A percentile compares a stretch with the other conserved stretches of the same genome.
These are phyloP conservation scores for Brachionus rotundiformis DNA, from an alignment of 1,140 invertebrate genomes.

Conservation along the genomic window DNA sequence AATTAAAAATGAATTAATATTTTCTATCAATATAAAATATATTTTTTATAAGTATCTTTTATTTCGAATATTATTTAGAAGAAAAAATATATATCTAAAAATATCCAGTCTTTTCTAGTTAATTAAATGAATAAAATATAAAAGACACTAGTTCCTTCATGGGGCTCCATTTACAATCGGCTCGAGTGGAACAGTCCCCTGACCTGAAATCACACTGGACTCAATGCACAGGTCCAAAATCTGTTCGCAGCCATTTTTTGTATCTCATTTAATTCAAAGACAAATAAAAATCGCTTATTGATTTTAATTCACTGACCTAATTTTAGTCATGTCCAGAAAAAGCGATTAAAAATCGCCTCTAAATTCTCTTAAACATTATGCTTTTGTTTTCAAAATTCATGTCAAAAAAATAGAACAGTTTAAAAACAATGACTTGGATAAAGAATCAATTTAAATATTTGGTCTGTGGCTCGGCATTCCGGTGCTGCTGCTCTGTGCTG, in stretches of 20 bases:
- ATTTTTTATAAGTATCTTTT: too few relatives aligned
- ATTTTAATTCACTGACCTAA: conserved; percentile 36
- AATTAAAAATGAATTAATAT: too few relatives aligned
- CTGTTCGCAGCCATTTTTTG: neutral
- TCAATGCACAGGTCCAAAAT: neutral
- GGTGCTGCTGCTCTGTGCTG: conserved; percentile 61
- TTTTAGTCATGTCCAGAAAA: conserved; percentile 22
- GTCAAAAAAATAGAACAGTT: conserved; percentile 40
- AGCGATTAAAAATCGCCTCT: neutral
- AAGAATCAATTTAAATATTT: conserved; percentile 44
- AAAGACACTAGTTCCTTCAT: too few relatives aligned
- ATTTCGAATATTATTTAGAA: too few relatives aligned
- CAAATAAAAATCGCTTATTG: neutral
- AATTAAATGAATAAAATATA: too few relatives aligned
- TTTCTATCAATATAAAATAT: too few relatives aligned
- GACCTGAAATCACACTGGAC: neutral
- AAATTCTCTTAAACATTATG: neutral
- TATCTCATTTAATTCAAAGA: neutral
- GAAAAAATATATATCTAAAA: too few relatives aligned
- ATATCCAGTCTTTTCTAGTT: too few relatives aligned
- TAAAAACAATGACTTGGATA: conserved; percentile 2
- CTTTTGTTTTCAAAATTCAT: neutral
- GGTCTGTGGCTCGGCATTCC: conserved; percentile 33
- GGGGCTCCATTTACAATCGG: too few relatives aligned
- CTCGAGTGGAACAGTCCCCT: neutral